phyloP scores from a whole-genome alignment of 2,797 vertebrate genomes.

The Epinephelus coioides region DNA sequence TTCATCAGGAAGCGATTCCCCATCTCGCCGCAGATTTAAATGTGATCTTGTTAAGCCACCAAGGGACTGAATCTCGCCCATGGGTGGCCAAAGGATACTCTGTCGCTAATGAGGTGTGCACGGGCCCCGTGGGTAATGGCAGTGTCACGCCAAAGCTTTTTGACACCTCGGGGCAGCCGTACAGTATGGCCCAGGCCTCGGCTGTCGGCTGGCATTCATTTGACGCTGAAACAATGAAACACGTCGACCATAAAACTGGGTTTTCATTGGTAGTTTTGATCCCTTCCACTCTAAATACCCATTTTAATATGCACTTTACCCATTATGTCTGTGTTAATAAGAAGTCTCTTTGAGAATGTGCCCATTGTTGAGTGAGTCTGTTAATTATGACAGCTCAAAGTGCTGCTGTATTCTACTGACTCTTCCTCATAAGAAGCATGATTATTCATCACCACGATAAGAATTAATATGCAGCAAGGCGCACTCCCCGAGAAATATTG shows the following conservation, averaged over 20 bases:
- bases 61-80: conserved; percentile 71
- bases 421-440: conserved; percentile 77
- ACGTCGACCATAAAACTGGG: conserved; percentile 69
- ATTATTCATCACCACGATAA: conserved; percentile 86
- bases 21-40: conserved; percentile 70
- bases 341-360: conserved; percentile 81
- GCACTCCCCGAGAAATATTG: conserved; percentile 71
- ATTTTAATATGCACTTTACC: conserved; percentile 79
- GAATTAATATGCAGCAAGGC: conserved; percentile 85
- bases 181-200: conserved; percentile 55
- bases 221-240: conserved; percentile 72
- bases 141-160: conserved; percentile 73
- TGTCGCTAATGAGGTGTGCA: conserved; percentile 83
- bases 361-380: conserved; percentile 82
- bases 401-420: conserved; percentile 80
- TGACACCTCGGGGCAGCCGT: conserved; percentile 71
- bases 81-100: conserved; percentile 78
- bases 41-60: conserved; percentile 79
- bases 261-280: conserved; percentile 77
- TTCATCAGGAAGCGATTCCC: conserved; percentile 62
- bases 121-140: conserved; percentile 70
- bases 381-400: conserved; percentile 84
- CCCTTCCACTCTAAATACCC: conserved; percentile 78
- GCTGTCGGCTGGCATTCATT: conserved; percentile 63
- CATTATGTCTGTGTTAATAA: conserved; percentile 80